Evolutionary conservation across 2,888 invertebrate species (phyloP), one percentile per base, ranked within the genome.

Genomic region (Campoplex nolae): DNA sequence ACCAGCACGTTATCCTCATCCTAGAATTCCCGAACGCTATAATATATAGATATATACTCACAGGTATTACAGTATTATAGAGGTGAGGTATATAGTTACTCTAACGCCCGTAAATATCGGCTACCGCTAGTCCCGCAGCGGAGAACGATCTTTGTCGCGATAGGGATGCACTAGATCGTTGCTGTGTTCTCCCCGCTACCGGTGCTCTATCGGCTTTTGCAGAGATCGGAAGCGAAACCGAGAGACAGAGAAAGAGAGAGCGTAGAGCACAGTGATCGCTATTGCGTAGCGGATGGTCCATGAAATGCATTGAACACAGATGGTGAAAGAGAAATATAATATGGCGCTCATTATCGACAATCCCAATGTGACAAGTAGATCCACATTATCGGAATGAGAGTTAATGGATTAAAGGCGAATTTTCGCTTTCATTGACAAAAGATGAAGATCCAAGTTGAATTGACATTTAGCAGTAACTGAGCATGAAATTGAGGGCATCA

Each of bases 111-210:
- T 90, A 90, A 91, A 90, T 89, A 89, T 89, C 73, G 84, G 87
- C 89, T 88, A 89, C 88, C 81, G 87, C 77, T 84, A 86, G 85
- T 88, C 85, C 85, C 83, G 83, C 76, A 79, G 86, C 85, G 80
- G 90, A 91, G 91, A 92, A 91, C 92, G 93, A 93, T 93, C 92
- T 91, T 91, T 92, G 92, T 92, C 90, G 90, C 92, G 93, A 93
- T 93, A 93, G 92, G 92, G 93, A 93, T 92, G 92, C 92, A 91
- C 92, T 93, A 92, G 93, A 92, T 92, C 92, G 92, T 84, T 87
- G 90, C 71, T 79, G 90, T 90, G 90, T 90, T 90, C 90, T 89
- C 82, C 87, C 90, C 85, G 80, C 68, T 77, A 75, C 75, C 70
- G 70, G 58, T 70, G n/a, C 74, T 68, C 45, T 81, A 75, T 67